phyloP scores from a whole-genome alignment of 2,113 vertebrate species.

The Eptesicus fuscus region DNA sequence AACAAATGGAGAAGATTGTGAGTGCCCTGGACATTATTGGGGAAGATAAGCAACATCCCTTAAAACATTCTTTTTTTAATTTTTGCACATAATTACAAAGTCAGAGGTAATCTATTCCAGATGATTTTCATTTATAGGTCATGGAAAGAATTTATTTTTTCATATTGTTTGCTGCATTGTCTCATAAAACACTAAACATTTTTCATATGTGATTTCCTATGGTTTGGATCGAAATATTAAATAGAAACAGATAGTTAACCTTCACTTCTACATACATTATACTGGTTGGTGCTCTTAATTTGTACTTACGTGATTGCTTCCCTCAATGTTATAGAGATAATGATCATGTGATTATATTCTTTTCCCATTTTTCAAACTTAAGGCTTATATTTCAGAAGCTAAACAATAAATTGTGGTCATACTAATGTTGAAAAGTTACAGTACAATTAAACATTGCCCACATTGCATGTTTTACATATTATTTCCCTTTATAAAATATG shows the following conservation, averaged over 20 bases:
- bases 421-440: slow-evolving; percentile 25
- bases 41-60: neutral
- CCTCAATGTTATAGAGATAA: neutral
- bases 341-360: neutral
- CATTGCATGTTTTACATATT: neutral
- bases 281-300: neutral
- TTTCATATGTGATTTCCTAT: slow-evolving; percentile 37
- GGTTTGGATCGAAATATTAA: slow-evolving; percentile 26
- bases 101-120: slow-evolving; percentile 26
- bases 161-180: slow-evolving; percentile 29
- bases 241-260: slow-evolving; percentile 31
- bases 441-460: neutral
- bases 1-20: neutral
- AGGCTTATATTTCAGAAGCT: slow-evolving; percentile 17
- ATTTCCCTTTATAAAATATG: neutral
- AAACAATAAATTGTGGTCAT: slow-evolving; percentile 17
- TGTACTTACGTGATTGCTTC: slow-evolving; percentile 9
- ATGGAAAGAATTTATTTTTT: slow-evolving; percentile 37
- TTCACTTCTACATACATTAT: neutral
- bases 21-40: neutral
- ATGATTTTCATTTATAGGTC: slow-evolving; percentile 37
- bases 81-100: neutral
- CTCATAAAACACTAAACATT: slow-evolving; percentile 30
- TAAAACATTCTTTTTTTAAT: neutral
- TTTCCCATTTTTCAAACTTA: slow-evolving; percentile 21